A percentile compares a stretch with the other conserved stretches of the same genome.
Evolutionary conservation across 2,888 invertebrate species (phyloP).

Genomic region (Phengaris alcon): DNA sequence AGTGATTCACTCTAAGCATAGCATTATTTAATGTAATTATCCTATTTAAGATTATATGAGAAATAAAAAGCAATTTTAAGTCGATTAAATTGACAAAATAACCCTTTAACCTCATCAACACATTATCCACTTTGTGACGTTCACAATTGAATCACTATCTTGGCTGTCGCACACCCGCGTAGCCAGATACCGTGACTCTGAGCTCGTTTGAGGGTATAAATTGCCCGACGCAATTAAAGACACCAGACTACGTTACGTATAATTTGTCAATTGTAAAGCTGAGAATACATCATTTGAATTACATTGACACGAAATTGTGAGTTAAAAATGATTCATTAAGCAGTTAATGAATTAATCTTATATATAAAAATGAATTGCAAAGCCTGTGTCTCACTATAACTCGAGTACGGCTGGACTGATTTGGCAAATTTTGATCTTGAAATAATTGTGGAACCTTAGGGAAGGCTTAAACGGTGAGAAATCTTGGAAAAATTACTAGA

Average conservation of each 20-base stretch:
- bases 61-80: too few species aligned
- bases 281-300: background rate
- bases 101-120: background rate
- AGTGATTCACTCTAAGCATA: too few species aligned
- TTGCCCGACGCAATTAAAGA: slow-evolving; percentile 24
- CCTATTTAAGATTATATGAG: too few species aligned
- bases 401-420: too few species aligned
- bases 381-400: too few species aligned
- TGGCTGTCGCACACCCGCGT: background rate
- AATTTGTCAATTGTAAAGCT: slow-evolving; percentile 11
- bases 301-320: background rate
- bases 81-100: too few species aligned
- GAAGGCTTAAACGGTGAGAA: too few species aligned
- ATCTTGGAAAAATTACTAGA: too few species aligned
- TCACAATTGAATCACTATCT: background rate
- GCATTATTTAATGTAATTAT: too few species aligned
- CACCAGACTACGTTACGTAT: slow-evolving; percentile 18
- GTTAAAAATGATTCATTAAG: background rate
- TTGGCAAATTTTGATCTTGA: too few species aligned
- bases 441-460: too few species aligned
- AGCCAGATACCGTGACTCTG: slow-evolving; percentile 8
- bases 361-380: too few species aligned
- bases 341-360: background rate
- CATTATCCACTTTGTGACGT: background rate
- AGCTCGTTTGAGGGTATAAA: slow-evolving; percentile 24